Evolutionary conservation across 2,113 vertebrate genomes (phyloP), one percentile per base, ranked within the genome.

Genomic region (Parus major): DNA sequence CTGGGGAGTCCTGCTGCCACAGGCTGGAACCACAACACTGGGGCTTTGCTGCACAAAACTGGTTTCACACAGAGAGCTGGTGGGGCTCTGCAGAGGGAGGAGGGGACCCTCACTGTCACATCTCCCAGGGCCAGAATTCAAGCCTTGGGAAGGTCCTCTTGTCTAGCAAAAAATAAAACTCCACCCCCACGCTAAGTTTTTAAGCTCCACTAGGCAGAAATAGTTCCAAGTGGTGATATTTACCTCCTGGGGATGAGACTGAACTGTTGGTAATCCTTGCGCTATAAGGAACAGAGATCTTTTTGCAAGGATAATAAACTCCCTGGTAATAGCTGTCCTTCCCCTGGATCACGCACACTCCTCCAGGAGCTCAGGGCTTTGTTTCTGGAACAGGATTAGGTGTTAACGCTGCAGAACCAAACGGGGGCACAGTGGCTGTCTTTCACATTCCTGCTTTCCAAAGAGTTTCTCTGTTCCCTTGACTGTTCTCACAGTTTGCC

Each of bases 341-440:
- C 68, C 59, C 50, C 64, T 7, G 63, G 84, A 65, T 92, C 86
- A 53, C 16, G 16, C 25, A 9, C 29, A 35, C 92, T 66, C 75
- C 90, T 90, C 71, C 76, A 9, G 79, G 91, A 90, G 95, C 87
- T 92, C 35, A 5, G 27, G 12, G 36, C 94, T 96, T 95, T 95
- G 93, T 95, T 95, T 92, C 82, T 61, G 2, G 61, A 35, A 46
- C 56, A 87, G 89, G 94, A 89, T 96, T 93, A 91, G 86, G 93
- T 92, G 89, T 87, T 89, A 76, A 47, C 1, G 7, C 86, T 42
- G 87, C 91, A 42, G 27, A 79, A 84, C 1, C 22, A 28, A 86
- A n/a, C 5, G 0, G 9, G 89, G 57, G 61, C 91, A 18, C 83
- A 23, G 77, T 10, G 27, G 36, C 84, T 90, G 82, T 25, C 87